These are phyloP conservation scores for Harmothoe impar DNA, from an alignment of 2,888 invertebrate genomes.

Conservation along the genomic window DNA sequence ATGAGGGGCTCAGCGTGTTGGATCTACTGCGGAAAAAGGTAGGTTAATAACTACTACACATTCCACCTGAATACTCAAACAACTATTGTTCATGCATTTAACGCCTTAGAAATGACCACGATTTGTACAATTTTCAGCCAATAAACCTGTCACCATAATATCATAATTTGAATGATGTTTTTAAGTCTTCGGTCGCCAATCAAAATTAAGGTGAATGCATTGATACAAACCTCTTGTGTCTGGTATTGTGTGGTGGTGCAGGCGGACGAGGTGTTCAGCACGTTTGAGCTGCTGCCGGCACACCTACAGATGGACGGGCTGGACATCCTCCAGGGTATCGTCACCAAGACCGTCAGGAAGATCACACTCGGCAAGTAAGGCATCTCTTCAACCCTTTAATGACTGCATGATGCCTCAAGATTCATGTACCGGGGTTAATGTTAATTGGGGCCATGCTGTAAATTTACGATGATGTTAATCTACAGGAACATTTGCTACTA, in stretches of 20 bases:
- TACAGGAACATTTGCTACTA: no score
- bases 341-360: slow-evolving; percentile 64
- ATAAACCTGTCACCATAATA: no score
- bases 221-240: not conserved
- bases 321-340: slow-evolving; percentile 66
- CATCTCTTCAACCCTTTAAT: not conserved
- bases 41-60: no score
- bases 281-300: slow-evolving; percentile 62
- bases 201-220: no score
- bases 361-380: slow-evolving; percentile 66
- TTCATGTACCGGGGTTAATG: not conserved
- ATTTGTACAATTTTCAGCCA: no score
- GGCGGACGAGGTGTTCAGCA: not conserved
- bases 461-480: no score
- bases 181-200: no score
- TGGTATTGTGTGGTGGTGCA: not conserved
- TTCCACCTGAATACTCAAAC: no score
- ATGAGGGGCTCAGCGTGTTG: not conserved
- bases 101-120: no score
- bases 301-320: slow-evolving; percentile 67
- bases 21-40: not conserved
- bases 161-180: no score
- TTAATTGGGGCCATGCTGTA: no score
- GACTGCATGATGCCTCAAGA: not conserved
- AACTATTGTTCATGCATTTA: no score